phyloP scores from a whole-genome alignment of 1,140 invertebrate species.

The Latrodectus geometricus region DNA sequence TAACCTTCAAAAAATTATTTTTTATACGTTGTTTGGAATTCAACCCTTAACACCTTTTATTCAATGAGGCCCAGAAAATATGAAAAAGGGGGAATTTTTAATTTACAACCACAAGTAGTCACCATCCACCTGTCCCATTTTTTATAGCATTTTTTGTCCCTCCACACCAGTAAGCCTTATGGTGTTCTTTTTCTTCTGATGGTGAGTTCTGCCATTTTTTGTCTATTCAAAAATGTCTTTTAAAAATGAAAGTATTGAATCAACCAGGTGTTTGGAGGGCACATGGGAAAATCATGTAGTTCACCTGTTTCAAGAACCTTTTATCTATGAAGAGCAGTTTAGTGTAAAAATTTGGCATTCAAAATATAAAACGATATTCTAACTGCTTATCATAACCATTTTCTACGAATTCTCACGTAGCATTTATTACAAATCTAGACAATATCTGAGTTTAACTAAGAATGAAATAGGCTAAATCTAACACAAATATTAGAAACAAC shows the following conservation, averaged over 20 bases:
- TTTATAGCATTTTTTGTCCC: neutral
- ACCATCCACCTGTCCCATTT: neutral
- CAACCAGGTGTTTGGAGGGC: neutral
- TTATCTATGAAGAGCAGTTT: too few species aligned
- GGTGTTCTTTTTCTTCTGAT: neutral
- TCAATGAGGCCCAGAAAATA: neutral
- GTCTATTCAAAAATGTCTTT: neutral
- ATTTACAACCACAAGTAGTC: constrained; percentile 8
- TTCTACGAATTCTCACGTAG: too few species aligned
- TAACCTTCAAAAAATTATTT: constrained; percentile 6
- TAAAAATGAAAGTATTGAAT: neutral
- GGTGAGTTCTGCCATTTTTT: neutral
- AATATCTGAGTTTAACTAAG: too few species aligned
- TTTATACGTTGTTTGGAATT: neutral
- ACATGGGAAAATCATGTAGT: neutral
- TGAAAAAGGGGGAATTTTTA: neutral
- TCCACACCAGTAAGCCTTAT: neutral
- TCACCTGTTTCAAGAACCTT: neutral
- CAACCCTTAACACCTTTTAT: constrained; percentile 8
- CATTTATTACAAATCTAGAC: too few species aligned
- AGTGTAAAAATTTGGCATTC: too few species aligned
- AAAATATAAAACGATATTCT: too few species aligned
- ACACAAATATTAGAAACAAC: too few species aligned
- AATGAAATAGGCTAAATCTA: too few species aligned
- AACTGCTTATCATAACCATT: too few species aligned